These are phyloP conservation scores for Drosophila aff. DNA, from an alignment of 1,140 invertebrate species.

Conservation along the genomic window DNA sequence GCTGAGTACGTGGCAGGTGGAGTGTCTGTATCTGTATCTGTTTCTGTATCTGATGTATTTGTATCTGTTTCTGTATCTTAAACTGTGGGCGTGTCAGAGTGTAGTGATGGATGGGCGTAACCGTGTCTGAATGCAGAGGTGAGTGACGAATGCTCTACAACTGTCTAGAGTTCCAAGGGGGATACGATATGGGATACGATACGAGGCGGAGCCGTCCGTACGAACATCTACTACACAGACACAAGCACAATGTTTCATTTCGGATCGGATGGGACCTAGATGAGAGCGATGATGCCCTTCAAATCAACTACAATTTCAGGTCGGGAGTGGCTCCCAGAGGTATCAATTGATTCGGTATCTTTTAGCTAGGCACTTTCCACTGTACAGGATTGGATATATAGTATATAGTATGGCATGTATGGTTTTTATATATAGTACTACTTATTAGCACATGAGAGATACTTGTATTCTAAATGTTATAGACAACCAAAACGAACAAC, in stretches of 20 bases:
- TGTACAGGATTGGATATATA: conserved; percentile 64
- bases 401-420: conserved; percentile 60
- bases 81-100: conserved; percentile 35
- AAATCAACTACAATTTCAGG: conserved; percentile 48
- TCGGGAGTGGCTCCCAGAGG: conserved; percentile 3
- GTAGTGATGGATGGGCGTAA: conserved; percentile 32
- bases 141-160: conserved; percentile 61
- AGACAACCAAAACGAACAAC: conserved; percentile 56
- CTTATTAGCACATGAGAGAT: conserved; percentile 69
- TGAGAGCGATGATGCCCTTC: conserved; percentile 23
- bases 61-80: conserved; percentile 48
- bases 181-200: conserved; percentile 44
- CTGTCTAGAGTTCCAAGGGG: conserved; percentile 44
- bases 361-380: conserved; percentile 48
- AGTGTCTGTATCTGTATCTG: conserved; percentile 42
- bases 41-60: conserved; percentile 46
- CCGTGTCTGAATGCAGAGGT: conserved; percentile 45
- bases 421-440: conserved; percentile 68
- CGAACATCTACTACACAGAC: conserved; percentile 74
- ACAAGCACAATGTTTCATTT: conserved; percentile 71
- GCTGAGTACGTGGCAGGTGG: conserved; percentile 45
- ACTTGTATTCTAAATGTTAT: conserved; percentile 69
- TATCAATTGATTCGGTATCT: not conserved
- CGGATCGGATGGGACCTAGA: conserved; percentile 57
- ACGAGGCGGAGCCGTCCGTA: conserved; percentile 52